Evolutionary conservation across 2,797 vertebrate species (phyloP).

Genomic region (Lophius americanus): DNA sequence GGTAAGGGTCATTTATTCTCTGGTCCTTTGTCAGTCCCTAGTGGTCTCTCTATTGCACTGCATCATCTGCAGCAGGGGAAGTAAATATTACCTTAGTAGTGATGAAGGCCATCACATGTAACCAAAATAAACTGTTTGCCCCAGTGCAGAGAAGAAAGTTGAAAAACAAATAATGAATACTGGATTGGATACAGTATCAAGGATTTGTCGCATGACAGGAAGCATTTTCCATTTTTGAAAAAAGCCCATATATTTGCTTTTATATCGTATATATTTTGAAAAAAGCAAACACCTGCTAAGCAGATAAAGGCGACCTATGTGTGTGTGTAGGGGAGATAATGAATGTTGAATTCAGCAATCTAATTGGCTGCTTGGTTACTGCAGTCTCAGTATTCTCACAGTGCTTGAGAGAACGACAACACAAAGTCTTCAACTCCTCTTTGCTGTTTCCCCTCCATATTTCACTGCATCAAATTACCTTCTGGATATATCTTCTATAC

Average conservation of each 20-base stretch:
- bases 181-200: neutral
- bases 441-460: constrained; percentile 1
- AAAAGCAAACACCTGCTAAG: constrained; percentile 4
- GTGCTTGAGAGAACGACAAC: constrained; percentile 56
- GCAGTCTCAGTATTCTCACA: constrained; percentile 70
- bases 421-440: constrained; percentile 29
- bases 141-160: neutral
- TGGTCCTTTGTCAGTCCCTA: constrained; percentile 65
- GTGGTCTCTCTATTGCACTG: constrained; percentile 57
- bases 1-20: constrained; percentile 12
- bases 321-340: constrained; percentile 13
- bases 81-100: neutral
- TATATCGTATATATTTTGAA: constrained; percentile 13
- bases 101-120: neutral
- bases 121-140: neutral
- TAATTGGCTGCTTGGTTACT: constrained; percentile 72
- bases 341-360: constrained; percentile 43
- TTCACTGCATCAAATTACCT: constrained; percentile 2
- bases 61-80: constrained; percentile 35
- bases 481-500: neutral
- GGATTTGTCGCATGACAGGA: neutral
- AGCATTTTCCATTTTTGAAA: neutral
- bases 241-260: neutral
- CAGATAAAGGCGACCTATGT: constrained; percentile 14
- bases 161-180: neutral